Evolutionary conservation across 2,113 vertebrate genomes (phyloP), one percentile per base, ranked within the genome.

Genomic region (Rhinoptilus africanus): DNA sequence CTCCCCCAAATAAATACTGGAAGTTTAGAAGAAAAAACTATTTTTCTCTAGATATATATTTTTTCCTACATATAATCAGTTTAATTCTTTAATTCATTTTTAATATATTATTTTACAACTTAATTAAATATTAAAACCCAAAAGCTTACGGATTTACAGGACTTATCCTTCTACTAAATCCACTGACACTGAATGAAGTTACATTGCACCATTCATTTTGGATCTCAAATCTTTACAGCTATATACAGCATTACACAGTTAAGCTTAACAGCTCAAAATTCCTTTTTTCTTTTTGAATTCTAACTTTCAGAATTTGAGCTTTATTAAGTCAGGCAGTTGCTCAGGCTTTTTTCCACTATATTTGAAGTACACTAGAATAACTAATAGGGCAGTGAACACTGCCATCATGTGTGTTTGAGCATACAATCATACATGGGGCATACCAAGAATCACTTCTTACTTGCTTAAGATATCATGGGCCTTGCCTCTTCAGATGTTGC

Each of bases 401-500:
- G 48, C 66, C 68, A 62, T 48, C 34, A 0, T 39, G 20, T 17
- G 54, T 74, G 45, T 10, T 57, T 1, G 24, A 84, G 32, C 73
- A 72, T 27, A 45, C 32, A 28, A 5, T 21, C 88, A 21, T 41
- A 27, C 30, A 2, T 1, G 4, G 30, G 19, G 73, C 32, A 66
- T 53, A 17, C 35, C 72, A 89, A 66, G 56, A 43, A 81, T 19
- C 88, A 24, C 21, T 24, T 63, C 67, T 69, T 53, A 21, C 50
- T 43, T 62, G 50, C 57, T 37, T 27, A 23, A 92, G 32, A 30
- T 56, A 91, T 27, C 87, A 45, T 15, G 27, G 78, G 34, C 68
- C 57, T 23, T 89, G 80, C 92, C 60, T 93, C 53, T 64, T 41
- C 47, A 50, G 48, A 47, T 37, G 97, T 98, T 98, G 95, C 98